Percentiles rank a stretch among this genome's conserved stretches.
Evolutionary conservation across 1,140 invertebrate species (phyloP).

Genomic region (Cardiocondyla obscurior): DNA sequence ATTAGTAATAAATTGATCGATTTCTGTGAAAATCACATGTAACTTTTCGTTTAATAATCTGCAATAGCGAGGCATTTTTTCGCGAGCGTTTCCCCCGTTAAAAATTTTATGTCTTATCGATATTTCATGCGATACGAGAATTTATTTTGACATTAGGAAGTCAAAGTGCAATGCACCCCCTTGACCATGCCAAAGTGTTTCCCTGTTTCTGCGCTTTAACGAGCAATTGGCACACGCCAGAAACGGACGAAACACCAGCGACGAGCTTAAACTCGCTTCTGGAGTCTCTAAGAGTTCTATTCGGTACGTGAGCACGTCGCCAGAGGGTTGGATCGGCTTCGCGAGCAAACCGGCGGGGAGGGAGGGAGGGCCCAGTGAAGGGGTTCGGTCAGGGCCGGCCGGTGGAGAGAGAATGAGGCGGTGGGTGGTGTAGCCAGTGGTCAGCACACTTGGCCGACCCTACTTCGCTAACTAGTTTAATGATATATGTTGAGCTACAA

Average conservation of each 20-base stretch:
- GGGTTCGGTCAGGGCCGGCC: conserved; percentile 61
- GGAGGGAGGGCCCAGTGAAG: conserved; percentile 62
- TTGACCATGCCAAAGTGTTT: conserved; percentile 46
- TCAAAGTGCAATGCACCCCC: conserved; percentile 17
- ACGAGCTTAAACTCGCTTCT: conserved; percentile 65
- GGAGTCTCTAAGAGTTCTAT: conserved; percentile 83
- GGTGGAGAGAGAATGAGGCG: conserved; percentile 68
- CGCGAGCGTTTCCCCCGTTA: background rate
- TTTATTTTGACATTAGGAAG: conserved; percentile 49
- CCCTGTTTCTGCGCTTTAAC: conserved; percentile 66
- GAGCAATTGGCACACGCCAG: conserved; percentile 70
- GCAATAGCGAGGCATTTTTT: background rate
- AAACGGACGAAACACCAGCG: conserved; percentile 70
- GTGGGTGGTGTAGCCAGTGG: conserved; percentile 81
- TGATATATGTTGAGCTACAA: conserved; percentile 85
- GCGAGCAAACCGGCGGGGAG: conserved; percentile 54
- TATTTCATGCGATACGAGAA: background rate
- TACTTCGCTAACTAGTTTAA: conserved; percentile 85
- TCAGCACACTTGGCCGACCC: conserved; percentile 84
- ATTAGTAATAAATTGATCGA: background rate
- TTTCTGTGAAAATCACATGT: background rate
- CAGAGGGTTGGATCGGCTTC: conserved; percentile 71
- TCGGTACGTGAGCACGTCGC: conserved; percentile 80
- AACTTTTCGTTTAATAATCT: background rate
- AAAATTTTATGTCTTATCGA: conserved; percentile 1